Base-by-base conservation (phyloP, 2,797 vertebrate genomes). In the Halcyon chelicuti region DNA sequence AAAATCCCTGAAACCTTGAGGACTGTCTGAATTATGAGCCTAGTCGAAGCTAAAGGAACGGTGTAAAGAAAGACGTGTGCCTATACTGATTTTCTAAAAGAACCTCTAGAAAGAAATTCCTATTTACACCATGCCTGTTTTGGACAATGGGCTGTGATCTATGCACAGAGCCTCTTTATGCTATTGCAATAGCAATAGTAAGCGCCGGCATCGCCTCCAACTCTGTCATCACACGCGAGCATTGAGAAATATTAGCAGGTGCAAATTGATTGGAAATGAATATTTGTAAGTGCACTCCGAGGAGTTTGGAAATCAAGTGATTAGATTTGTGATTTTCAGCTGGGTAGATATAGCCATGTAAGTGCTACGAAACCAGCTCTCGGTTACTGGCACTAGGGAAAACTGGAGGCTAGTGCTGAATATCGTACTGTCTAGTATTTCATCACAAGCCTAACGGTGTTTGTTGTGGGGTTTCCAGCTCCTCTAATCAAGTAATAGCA, bases 311-410 rank as follows among this genome's bases (percentile, higher is more conserved):
- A 90, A 82, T 33, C 44, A 68, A 68, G 52, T 47, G 85, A 83
- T 92, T 87, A 83, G 93, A 83, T 94, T 92, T 95, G 95, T 91
- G 86, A 95, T 94, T 93, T 96, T 95, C 88, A 90, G 70, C 77
- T 71, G 67, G 33, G 57, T 86, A 74, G 86, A 78, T 78, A 92
- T 72, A 92, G 82, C 72, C 52, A 57, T 39, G 1, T 51, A 90
- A 93, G 85, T 90, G 75, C 68, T 94, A 74, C 67, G 40, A 76
- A 93, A 95, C 72, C 85, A 79, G 73, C 86, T 70, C 79, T 86
- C 85, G 2, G 39, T 81, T 93, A 87, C 84, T 65, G 54, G 74
- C 83, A 77, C 75, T 61, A 73, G 83, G 86, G 76, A 90, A 94
- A 94, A 92, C 46, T 84, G 91, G 85, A 93, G 55, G 79, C 57